Evolutionary conservation across 2,888 invertebrate species (phyloP).

Genomic region (Hydraecia micacea): DNA sequence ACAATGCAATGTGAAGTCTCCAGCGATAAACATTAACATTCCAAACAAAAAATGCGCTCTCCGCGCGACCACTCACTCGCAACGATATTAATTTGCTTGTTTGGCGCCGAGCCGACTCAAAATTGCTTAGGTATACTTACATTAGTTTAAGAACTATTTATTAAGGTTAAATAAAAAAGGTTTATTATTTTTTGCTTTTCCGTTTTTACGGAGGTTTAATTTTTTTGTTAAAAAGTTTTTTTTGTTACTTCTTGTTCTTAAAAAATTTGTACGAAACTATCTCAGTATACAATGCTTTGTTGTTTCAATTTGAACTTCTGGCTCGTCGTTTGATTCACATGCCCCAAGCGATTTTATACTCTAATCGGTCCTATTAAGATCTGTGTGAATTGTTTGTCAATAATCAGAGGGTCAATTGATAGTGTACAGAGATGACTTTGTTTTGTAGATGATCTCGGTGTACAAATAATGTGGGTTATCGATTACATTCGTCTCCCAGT

Average conservation of each 20-base stretch:
- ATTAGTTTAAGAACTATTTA: too few relatives aligned
- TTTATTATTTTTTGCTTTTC: too few relatives aligned
- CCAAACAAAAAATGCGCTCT: too few relatives aligned
- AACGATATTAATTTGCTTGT: too few relatives aligned
- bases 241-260: slow-evolving; percentile 5
- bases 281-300: slow-evolving; percentile 18
- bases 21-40: too few relatives aligned
- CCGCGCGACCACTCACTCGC: too few relatives aligned
- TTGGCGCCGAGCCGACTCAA: too few relatives aligned
- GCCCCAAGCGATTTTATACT: slow-evolving; percentile 14
- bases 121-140: too few relatives aligned
- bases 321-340: neutral
- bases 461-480: neutral
- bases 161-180: too few relatives aligned
- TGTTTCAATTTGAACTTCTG: slow-evolving; percentile 42
- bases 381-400: neutral
- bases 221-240: slow-evolving; percentile 13
- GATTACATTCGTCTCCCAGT: neutral
- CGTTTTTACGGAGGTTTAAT: too few relatives aligned
- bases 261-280: slow-evolving; percentile 12
- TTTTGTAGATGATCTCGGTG: slow-evolving; percentile 14
- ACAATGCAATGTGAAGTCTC: too few relatives aligned
- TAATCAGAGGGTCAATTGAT: neutral
- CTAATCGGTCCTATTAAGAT: neutral
- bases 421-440: neutral